phyloP scores from a whole-genome alignment of 2,888 invertebrate species.

The Timema cristinae region DNA sequence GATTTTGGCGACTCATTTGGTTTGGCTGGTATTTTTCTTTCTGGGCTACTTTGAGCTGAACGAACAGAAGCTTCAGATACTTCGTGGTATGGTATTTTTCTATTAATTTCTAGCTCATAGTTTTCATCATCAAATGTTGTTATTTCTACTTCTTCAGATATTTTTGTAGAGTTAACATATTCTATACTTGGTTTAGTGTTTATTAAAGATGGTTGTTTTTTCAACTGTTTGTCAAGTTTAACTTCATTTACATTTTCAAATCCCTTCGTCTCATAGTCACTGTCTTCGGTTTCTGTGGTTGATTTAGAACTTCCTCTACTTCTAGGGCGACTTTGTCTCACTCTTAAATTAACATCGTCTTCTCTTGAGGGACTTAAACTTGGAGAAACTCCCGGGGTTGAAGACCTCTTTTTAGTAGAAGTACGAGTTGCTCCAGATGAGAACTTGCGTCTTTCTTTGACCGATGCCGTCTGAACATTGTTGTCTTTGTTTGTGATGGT shows the following conservation, averaged over 20 bases:
- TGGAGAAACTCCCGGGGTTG: constrained; percentile 48
- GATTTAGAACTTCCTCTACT: constrained; percentile 28
- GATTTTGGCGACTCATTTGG: constrained; percentile 17
- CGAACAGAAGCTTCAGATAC: too few species aligned
- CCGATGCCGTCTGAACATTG: constrained; percentile 17
- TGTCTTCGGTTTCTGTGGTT: constrained; percentile 22
- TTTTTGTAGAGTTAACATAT: too few species aligned
- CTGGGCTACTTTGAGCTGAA: not conserved
- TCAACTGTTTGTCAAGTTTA: too few species aligned
- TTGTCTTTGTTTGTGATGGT: constrained; percentile 17
- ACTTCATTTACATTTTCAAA: too few species aligned
- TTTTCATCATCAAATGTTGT: too few species aligned
- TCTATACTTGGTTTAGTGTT: too few species aligned
- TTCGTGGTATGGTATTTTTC: too few species aligned
- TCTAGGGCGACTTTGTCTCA: constrained; percentile 31
- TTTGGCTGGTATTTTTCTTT: not conserved
- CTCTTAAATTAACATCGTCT: constrained; percentile 17
- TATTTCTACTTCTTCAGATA: too few species aligned
- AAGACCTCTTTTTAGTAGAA: constrained; percentile 36
- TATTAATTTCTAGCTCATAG: too few species aligned
- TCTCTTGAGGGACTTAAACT: constrained; percentile 51
- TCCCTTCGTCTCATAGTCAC: constrained; percentile 19
- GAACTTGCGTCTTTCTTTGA: constrained; percentile 31
- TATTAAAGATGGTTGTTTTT: too few species aligned
- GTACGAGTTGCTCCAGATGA: constrained; percentile 30